Conservation (phyloP, 1,140 invertebrate species). For the Daktulosphaira vitifoliae region DNA sequence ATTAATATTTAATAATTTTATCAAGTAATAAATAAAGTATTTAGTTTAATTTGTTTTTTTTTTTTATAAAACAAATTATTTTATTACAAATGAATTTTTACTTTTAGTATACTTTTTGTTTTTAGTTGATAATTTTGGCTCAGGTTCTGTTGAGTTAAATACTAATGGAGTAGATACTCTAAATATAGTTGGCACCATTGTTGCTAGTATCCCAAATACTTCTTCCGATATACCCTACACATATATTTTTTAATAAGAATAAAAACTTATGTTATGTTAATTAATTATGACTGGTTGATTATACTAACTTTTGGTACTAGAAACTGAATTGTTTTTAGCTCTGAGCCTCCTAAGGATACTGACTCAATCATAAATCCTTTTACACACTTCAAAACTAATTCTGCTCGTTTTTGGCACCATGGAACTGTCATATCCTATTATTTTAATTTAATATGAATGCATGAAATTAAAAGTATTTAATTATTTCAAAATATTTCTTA, state of each 20-base stretch:
- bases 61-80: slow-evolving; percentile 4
- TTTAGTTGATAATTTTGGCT: neutral
- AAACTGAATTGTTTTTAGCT: slow-evolving; percentile 80
- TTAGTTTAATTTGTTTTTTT: neutral
- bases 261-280: slow-evolving; percentile 2
- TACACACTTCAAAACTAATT: slow-evolving; percentile 95
- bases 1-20: too few species aligned
- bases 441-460: slow-evolving; percentile 17
- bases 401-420: slow-evolving; percentile 92
- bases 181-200: slow-evolving; percentile 83
- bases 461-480: neutral
- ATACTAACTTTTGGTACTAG: slow-evolving; percentile 60
- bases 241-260: neutral
- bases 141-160: slow-evolving; percentile 46
- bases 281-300: neutral
- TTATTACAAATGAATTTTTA: neutral
- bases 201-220: slow-evolving; percentile 71
- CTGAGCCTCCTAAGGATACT: slow-evolving; percentile 81
- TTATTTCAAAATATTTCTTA: neutral
- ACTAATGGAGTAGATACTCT: slow-evolving; percentile 79
- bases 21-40: too few species aligned
- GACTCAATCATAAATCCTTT: slow-evolving; percentile 99
- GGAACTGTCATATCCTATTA: slow-evolving; percentile 86
- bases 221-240: slow-evolving; percentile 46
- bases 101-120: slow-evolving; percentile 26